These are phyloP conservation scores for Sciurus niger DNA, from an alignment of 2,113 vertebrate species.

Conservation along the genomic window DNA sequence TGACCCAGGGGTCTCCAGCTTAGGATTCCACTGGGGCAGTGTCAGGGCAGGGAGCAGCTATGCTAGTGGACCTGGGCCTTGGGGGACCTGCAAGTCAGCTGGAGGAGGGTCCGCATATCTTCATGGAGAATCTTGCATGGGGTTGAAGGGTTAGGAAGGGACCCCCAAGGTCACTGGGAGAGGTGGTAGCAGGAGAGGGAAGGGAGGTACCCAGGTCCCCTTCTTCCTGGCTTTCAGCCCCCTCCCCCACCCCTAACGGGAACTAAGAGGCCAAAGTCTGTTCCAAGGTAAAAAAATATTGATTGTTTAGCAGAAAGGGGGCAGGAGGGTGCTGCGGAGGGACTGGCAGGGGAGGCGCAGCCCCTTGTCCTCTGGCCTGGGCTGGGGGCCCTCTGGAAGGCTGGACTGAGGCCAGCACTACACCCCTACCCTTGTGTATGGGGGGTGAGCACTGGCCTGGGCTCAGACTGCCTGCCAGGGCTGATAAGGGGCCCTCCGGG, in stretches of 20 bases:
- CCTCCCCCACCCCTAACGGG: conserved; percentile 88
- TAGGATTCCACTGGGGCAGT: background rate
- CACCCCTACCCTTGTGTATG: background rate
- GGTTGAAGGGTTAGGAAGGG: background rate
- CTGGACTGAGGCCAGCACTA: conserved; percentile 85
- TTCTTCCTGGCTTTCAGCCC: background rate
- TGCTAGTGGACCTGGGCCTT: background rate
- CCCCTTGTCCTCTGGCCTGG: conserved; percentile 83
- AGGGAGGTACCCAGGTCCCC: background rate
- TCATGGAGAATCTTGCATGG: background rate
- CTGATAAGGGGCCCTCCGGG: conserved; percentile 80
- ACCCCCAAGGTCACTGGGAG: background rate
- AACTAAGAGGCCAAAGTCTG: conserved; percentile 90
- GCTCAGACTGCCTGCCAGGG: conserved; percentile 71
- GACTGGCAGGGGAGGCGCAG: conserved; percentile 82
- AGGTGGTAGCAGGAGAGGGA: background rate
- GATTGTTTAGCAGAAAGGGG: conserved; percentile 88
- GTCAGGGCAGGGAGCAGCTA: background rate
- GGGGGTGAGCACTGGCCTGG: background rate
- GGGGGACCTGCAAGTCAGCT: background rate
- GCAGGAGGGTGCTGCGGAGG: conserved; percentile 1
- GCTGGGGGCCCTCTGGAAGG: conserved; percentile 85
- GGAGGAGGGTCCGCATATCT: background rate
- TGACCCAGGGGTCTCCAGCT: background rate
- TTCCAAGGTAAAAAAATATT: conserved; percentile 82